Evolutionary conservation across 2,888 invertebrate species (phyloP), one percentile per base, ranked within the genome.

Genomic region (Thymelicus acteon): DNA sequence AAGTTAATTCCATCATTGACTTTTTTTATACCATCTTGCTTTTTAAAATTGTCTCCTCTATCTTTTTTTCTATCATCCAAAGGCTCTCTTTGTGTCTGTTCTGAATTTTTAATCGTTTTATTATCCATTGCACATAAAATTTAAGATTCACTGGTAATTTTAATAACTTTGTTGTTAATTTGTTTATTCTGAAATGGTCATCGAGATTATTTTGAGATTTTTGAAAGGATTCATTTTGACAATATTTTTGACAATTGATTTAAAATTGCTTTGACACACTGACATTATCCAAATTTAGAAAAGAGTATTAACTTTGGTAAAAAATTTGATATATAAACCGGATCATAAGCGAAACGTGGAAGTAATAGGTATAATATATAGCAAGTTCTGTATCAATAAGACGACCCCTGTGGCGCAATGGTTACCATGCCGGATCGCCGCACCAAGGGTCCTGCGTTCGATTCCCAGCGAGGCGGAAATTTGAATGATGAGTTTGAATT

Each of bases 1-100:
- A 19, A 0, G 24, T 12, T 10, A 15, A 4, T 6, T 37, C 19
- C 54, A 7, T 71, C 65, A 7, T 61, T 66, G 6, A 37, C 62
- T 12, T n/a, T 24, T 62, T 57, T 68, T 2, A 15, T 13, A 49
- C 12, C 49, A 61, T 61, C 60, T 64, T 64, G 40, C 12, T 79
- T 40, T 68, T 75, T 7, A 75, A 75, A 10, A 31, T 60, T 75
- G 76, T 83, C 76, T 64, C 80, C 47, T 76, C 76, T 61, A 48
- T 71, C 68, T 76, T 73, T 75, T 62, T 73, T 78, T 73, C 75
- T 76, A 52, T 70, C 76, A 48, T 75, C 75, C 0, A 64, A 48
- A 13, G n/a, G 31, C 58, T 72, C 72, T 69, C 60, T 65, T 6
- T 61, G 63, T 12, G 13, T 40, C 60, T 47, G 58, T 60, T 72